Evolutionary conservation across 1,140 invertebrate species (phyloP).

Genomic region (Pseudomyrmex flavicornis): DNA sequence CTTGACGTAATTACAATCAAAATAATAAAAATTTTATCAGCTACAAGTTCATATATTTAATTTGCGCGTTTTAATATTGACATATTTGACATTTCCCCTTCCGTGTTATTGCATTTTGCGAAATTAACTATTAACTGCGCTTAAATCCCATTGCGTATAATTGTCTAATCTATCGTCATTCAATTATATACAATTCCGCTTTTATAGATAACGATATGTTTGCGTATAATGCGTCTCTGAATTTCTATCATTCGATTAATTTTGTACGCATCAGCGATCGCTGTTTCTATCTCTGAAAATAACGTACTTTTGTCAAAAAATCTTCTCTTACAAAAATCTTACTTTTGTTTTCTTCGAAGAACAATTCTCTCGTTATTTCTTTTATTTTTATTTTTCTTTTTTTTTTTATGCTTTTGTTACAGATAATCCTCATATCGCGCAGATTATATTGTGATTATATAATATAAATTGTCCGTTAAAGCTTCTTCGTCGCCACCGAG

Average conservation of each 20-base stretch:
- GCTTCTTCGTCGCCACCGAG: not conserved
- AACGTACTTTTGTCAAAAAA: not conserved
- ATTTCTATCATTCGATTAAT: not conserved
- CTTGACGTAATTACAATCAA: not conserved
- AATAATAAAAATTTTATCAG: slow-evolving; percentile 13
- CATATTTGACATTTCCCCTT: not conserved
- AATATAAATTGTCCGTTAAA: not conserved
- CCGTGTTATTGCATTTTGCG: not conserved
- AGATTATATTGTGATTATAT: not conserved
- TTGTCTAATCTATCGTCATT: slow-evolving; percentile 27
- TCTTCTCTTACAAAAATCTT: not conserved
- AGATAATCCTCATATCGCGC: not conserved
- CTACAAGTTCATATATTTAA: not conserved
- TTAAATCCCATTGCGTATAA: not conserved
- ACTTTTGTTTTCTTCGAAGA: not conserved
- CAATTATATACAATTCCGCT: not conserved
- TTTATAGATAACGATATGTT: slow-evolving; percentile 26
- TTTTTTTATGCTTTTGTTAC: not conserved
- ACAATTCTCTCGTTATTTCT: no score
- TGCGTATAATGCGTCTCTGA: not conserved
- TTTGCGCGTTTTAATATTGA: not conserved
- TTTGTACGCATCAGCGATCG: not conserved
- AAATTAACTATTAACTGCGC: slow-evolving; percentile 41
- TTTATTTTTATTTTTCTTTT: not conserved
- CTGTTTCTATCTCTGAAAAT: not conserved